Evolutionary conservation across 2,888 invertebrate species (phyloP).

Genomic region (Diarsia mendica): DNA sequence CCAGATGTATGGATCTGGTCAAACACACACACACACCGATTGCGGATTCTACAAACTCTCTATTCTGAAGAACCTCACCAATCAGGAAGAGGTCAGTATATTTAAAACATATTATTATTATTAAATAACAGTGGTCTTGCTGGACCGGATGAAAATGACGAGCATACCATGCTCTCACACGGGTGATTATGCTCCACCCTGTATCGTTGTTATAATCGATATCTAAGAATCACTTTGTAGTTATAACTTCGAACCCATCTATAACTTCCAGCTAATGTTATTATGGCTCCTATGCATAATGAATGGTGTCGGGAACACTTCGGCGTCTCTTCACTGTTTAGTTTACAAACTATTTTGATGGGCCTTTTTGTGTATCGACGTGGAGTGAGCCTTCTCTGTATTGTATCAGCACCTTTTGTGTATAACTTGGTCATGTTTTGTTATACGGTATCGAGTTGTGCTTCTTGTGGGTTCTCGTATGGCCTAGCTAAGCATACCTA

Average conservation of each 20-base stretch:
- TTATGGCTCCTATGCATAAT: slow-evolving; percentile 46
- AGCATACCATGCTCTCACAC: background rate
- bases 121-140: background rate
- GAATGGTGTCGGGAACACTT: slow-evolving; percentile 39
- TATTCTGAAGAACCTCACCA: too few species aligned
- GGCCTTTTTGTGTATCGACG: slow-evolving; percentile 23
- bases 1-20: too few species aligned
- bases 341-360: slow-evolving; percentile 54
- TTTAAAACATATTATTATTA: too few species aligned
- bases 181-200: background rate
- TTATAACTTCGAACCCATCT: slow-evolving; percentile 47
- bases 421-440: slow-evolving; percentile 21
- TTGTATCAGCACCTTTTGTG: slow-evolving; percentile 20
- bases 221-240: slow-evolving; percentile 26
- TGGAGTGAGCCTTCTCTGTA: background rate
- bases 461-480: too few species aligned
- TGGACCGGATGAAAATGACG: too few species aligned
- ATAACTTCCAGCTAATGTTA: slow-evolving; percentile 48
- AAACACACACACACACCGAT: too few species aligned
- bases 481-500: background rate
- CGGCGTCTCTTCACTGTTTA: slow-evolving; percentile 31
- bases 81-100: too few species aligned
- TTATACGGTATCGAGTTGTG: background rate
- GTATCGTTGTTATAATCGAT: slow-evolving; percentile 30
- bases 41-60: too few species aligned